Conservation (phyloP, 2,888 invertebrate genomes). For the Hofmannophila pseudospretella region DNA sequence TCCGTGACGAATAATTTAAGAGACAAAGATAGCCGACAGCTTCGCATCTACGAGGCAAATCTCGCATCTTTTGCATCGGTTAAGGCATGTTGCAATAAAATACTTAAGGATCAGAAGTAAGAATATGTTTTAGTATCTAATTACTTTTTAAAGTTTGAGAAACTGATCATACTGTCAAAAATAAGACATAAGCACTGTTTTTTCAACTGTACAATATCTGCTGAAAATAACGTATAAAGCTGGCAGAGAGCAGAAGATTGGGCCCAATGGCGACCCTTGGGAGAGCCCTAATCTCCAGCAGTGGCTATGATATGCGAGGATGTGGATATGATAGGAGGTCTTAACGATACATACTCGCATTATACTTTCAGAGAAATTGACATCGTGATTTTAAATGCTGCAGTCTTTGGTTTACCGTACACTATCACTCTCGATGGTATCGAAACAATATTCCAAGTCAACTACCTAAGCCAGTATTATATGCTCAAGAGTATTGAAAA, state of each 20-base stretch:
- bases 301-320: too few species aligned
- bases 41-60: slow-evolving; percentile 48
- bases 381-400: slow-evolving; percentile 89
- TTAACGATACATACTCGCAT: too few species aligned
- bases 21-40: slow-evolving; percentile 31
- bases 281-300: too few species aligned
- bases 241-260: too few species aligned
- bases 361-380: slow-evolving; percentile 81
- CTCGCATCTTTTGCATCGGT: slow-evolving; percentile 59
- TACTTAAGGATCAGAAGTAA: slow-evolving; percentile 41
- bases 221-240: too few species aligned
- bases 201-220: too few species aligned
- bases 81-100: slow-evolving; percentile 42
- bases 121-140: too few species aligned
- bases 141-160: too few species aligned
- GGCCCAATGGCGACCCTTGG: too few species aligned
- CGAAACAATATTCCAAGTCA: slow-evolving; percentile 91
- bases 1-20: slow-evolving; percentile 29
- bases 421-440: slow-evolving; percentile 84
- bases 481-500: slow-evolving; percentile 85
- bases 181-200: too few species aligned
- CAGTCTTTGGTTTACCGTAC: slow-evolving; percentile 86
- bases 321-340: too few species aligned
- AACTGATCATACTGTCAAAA: too few species aligned
- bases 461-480: slow-evolving; percentile 89